phyloP scores from a whole-genome alignment of 2,113 vertebrate species.

The Clupea harengus region DNA sequence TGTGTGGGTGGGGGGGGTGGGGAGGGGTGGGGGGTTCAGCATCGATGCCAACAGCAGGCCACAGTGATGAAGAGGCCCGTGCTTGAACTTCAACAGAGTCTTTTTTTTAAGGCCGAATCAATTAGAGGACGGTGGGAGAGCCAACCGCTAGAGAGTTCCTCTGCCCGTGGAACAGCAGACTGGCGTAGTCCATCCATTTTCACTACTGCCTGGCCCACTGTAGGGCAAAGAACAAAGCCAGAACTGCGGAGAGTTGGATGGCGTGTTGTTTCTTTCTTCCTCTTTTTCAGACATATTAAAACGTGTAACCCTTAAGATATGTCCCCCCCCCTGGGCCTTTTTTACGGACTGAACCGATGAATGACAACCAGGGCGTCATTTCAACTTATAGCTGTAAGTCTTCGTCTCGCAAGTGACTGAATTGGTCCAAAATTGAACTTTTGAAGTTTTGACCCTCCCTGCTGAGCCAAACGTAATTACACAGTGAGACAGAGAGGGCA shows the following conservation, averaged over 20 bases:
- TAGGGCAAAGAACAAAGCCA: background rate
- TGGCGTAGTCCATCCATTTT: background rate
- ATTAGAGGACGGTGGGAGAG: slow-evolving; percentile 16
- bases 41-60: slow-evolving; percentile 4
- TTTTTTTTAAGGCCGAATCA: slow-evolving; percentile 29
- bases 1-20: background rate
- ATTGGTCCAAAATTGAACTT: slow-evolving; percentile 2
- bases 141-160: background rate
- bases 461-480: background rate
- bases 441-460: slow-evolving; percentile 4
- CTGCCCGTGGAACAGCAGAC: background rate
- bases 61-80: slow-evolving; percentile 26
- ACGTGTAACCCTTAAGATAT: background rate
- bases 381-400: slow-evolving; percentile 11
- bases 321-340: background rate
- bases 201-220: background rate
- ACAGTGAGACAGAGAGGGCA: slow-evolving; percentile 9
- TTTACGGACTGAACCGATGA: background rate
- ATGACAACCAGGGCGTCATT: background rate
- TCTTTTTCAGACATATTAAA: background rate
- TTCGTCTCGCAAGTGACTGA: background rate
- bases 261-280: background rate
- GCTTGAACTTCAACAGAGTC: slow-evolving; percentile 18
- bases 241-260: background rate
- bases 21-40: background rate